These are phyloP conservation scores for Petrocephalus zakoni DNA, from an alignment of 2,113 vertebrate species.

Conservation along the genomic window DNA sequence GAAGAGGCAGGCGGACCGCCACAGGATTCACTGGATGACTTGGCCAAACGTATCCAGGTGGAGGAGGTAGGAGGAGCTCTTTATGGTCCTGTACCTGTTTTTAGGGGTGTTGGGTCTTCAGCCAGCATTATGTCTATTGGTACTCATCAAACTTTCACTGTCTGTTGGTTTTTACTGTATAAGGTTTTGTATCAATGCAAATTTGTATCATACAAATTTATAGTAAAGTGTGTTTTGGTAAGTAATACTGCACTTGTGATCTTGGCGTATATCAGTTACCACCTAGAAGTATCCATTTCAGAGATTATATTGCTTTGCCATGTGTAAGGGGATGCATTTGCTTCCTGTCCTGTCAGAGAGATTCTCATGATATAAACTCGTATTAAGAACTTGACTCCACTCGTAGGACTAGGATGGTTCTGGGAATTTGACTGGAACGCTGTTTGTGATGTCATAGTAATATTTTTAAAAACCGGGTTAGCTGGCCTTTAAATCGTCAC, in stretches of 20 bases:
- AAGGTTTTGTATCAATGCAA: background rate
- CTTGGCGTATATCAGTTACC: background rate
- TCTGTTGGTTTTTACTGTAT: background rate
- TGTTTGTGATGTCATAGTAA: background rate
- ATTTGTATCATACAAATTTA: background rate
- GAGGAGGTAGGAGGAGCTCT: constrained; percentile 70
- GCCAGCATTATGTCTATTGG: background rate
- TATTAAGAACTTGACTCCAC: background rate
- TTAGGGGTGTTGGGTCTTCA: background rate
- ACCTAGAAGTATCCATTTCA: background rate
- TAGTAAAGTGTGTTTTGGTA: background rate
- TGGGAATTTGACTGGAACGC: background rate
- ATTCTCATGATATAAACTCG: background rate
- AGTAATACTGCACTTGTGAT: background rate
- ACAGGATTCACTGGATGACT: constrained; percentile 73
- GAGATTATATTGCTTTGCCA: background rate
- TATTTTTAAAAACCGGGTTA: background rate
- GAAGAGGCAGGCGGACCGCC: background rate
- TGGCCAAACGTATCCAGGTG: constrained; percentile 87
- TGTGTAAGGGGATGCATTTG: background rate
- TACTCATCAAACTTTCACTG: background rate
- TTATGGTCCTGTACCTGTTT: background rate
- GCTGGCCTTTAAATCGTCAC: background rate
- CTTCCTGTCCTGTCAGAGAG: background rate
- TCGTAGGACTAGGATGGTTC: background rate